Evolutionary conservation across 2,113 vertebrate genomes (phyloP).

Genomic region (Jacana jacana): DNA sequence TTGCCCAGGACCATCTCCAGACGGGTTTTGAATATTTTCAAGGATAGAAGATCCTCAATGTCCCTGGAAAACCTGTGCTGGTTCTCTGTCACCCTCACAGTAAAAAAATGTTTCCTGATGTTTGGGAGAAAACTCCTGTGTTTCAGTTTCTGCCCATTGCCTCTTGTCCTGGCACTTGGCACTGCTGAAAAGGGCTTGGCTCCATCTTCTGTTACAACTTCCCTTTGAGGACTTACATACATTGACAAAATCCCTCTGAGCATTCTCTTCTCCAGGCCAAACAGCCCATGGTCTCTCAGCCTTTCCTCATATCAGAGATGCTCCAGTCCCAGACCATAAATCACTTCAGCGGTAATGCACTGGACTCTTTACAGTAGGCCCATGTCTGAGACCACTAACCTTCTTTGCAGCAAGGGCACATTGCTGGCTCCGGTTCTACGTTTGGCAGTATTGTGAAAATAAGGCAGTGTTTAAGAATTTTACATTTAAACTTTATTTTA

Average conservation of each 20-base stretch:
- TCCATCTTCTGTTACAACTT: neutral
- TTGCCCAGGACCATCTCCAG: neutral
- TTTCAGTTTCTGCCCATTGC: neutral
- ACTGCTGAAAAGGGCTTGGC: neutral
- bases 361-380: neutral
- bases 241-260: neutral
- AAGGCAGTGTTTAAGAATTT: neutral
- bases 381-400: neutral
- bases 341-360: too few species aligned
- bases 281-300: neutral
- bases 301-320: neutral
- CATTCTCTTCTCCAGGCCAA: neutral
- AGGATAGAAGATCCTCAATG: neutral
- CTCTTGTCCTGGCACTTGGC: neutral
- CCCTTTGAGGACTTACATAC: neutral
- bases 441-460: neutral
- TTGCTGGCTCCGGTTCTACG: neutral
- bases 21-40: neutral
- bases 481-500: neutral
- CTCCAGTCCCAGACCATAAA: neutral
- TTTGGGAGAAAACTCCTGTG: neutral
- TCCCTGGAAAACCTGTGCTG: neutral
- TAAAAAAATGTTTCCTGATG: neutral
- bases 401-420: rapidly evolving
- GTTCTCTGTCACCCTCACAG: neutral